These are phyloP conservation scores for Camponotus floridanus DNA, from an alignment of 1,140 invertebrate species.

Conservation along the genomic window DNA sequence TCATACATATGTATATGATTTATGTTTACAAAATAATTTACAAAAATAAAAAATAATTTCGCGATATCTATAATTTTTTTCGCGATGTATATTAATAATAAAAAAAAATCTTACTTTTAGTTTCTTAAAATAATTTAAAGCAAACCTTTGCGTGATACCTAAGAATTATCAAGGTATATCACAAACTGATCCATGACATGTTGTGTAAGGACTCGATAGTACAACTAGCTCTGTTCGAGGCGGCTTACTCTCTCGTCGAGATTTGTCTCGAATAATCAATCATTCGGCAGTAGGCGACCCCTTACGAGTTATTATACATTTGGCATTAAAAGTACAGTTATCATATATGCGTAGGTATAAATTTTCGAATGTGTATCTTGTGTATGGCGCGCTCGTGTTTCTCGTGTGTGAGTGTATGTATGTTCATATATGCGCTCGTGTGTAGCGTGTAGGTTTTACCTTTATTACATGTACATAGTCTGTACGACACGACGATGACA, in stretches of 20 bases:
- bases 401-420: slow-evolving; percentile 9
- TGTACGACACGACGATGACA: slow-evolving; percentile 75
- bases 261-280: slow-evolving; percentile 50
- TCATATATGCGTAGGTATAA: slow-evolving; percentile 85
- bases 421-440: slow-evolving; percentile 14
- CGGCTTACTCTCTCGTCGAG: slow-evolving; percentile 34
- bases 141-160: background rate
- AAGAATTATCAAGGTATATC: slow-evolving; percentile 29
- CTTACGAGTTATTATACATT: slow-evolving; percentile 86
- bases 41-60: slow-evolving; percentile 21
- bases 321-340: slow-evolving; percentile 86
- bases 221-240: slow-evolving; percentile 42
- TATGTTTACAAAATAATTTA: slow-evolving; percentile 28
- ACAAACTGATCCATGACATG: slow-evolving; percentile 48
- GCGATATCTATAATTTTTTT: slow-evolving; percentile 9
- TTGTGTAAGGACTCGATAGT: slow-evolving; percentile 46
- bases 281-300: slow-evolving; percentile 52
- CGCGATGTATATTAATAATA: background rate
- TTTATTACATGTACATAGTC: slow-evolving; percentile 64
- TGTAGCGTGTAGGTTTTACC: slow-evolving; percentile 35
- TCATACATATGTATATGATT: background rate
- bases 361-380: slow-evolving; percentile 70
- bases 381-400: slow-evolving; percentile 26
- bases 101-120: background rate
- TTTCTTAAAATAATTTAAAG: slow-evolving; percentile 17